Percentiles rank a stretch among this genome's conserved stretches.
Conservation (phyloP, 2,888 invertebrate species). For the Polymixis lichenea region DNA sequence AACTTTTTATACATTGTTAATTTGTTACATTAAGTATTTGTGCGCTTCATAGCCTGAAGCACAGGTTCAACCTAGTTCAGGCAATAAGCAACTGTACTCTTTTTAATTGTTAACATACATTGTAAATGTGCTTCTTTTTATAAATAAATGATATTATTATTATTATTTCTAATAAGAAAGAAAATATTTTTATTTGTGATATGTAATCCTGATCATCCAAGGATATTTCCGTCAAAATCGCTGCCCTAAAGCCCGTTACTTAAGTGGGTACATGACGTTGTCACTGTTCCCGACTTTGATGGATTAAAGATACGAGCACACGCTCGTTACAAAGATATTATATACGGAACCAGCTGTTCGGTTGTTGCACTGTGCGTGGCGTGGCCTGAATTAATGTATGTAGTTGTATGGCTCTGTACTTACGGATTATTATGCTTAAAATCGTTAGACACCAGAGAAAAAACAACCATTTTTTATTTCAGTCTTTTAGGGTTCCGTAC, state of each 20-base stretch:
- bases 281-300: conserved; percentile 74
- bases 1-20: too few species aligned
- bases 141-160: too few species aligned
- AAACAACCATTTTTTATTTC: too few species aligned
- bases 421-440: neutral
- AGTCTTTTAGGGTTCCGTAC: too few species aligned
- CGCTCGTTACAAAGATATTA: conserved; percentile 61
- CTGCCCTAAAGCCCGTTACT: conserved; percentile 40
- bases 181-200: too few species aligned
- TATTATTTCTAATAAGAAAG: neutral
- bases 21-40: too few species aligned
- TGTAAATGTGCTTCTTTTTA: too few species aligned
- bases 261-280: conserved; percentile 68
- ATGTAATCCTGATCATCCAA: neutral
- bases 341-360: conserved; percentile 49
- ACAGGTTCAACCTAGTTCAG: too few species aligned
- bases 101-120: too few species aligned
- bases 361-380: conserved; percentile 56
- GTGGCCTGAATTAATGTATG: conserved; percentile 44
- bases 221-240: conserved; percentile 25
- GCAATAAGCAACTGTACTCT: too few species aligned
- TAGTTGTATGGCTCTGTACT: neutral
- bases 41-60: too few species aligned
- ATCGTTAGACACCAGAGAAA: too few species aligned
- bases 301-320: conserved; percentile 72